Percentiles rank a stretch among this genome's conserved stretches.
phyloP scores from a whole-genome alignment of 2,888 invertebrate species.

The Sthenelais limicola region DNA sequence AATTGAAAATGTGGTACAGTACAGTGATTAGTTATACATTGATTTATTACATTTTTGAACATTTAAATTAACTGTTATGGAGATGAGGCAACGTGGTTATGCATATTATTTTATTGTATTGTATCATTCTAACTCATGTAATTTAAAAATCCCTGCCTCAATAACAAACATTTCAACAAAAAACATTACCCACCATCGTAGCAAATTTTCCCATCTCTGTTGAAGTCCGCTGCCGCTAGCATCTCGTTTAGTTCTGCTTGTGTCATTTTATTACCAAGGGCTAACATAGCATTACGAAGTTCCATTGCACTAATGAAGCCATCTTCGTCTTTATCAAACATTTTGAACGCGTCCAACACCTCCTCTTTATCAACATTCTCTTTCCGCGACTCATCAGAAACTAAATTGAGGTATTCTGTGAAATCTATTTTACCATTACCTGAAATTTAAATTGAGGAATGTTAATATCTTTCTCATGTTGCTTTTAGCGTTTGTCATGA shows the following conservation, averaged over 20 bases:
- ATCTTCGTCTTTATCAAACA: conserved; percentile 46
- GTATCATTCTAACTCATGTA: too few relatives aligned
- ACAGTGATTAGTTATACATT: too few relatives aligned
- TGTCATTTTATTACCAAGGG: conserved; percentile 44
- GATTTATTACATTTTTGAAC: too few relatives aligned
- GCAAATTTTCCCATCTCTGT: conserved; percentile 26
- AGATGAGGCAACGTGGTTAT: too few relatives aligned
- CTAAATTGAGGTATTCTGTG: conserved; percentile 4
- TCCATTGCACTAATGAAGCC: conserved; percentile 45
- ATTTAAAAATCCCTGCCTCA: too few relatives aligned
- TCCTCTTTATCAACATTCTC: conserved; percentile 17
- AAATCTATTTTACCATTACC: conserved; percentile 22
- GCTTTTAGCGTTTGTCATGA: too few relatives aligned
- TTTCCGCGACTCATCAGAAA: neutral
- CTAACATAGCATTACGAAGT: conserved; percentile 41
- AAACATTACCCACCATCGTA: conserved; percentile 6
- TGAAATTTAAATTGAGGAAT: neutral
- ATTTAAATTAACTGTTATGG: too few relatives aligned
- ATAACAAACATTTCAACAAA: neutral
- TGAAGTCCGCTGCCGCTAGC: conserved; percentile 45
- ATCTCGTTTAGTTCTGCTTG: conserved; percentile 48
- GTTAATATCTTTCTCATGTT: too few relatives aligned
- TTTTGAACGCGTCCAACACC: conserved; percentile 42
- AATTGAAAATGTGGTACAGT: too few relatives aligned
- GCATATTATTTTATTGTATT: too few relatives aligned